A percentile compares a stretch with the other conserved stretches of the same genome.
Evolutionary conservation across 2,797 vertebrate genomes (phyloP).

Genomic region (Fundulus diaphanus): DNA sequence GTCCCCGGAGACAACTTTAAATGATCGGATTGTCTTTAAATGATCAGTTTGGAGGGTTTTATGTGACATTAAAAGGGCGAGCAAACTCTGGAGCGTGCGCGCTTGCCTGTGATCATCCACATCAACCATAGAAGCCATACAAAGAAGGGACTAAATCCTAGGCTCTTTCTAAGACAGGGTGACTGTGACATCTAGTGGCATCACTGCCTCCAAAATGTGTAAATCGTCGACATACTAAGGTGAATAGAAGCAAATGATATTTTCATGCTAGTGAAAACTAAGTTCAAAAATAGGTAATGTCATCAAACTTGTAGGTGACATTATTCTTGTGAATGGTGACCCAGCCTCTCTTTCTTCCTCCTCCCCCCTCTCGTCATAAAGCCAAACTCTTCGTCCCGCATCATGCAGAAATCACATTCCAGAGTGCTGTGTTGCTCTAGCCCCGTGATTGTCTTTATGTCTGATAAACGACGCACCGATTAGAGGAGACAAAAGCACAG

Average conservation of each 20-base stretch:
- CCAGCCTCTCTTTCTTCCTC: slow-evolving; percentile 37
- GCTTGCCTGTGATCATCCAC: slow-evolving; percentile 67
- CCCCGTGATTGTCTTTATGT: slow-evolving; percentile 63
- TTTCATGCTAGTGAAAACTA: slow-evolving; percentile 62
- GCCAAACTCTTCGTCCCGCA: slow-evolving; percentile 71
- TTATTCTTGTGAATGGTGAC: slow-evolving; percentile 59
- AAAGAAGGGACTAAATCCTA: slow-evolving; percentile 60
- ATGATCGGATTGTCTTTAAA: slow-evolving; percentile 62
- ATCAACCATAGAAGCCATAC: slow-evolving; percentile 71
- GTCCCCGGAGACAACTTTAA: slow-evolving; percentile 55
- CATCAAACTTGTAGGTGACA: slow-evolving; percentile 61
- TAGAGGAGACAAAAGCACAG: slow-evolving; percentile 67
- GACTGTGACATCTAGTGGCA: slow-evolving; percentile 56
- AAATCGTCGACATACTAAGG: slow-evolving; percentile 50
- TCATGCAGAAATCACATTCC: slow-evolving; percentile 77
- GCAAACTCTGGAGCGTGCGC: slow-evolving; percentile 71
- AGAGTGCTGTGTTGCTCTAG: slow-evolving; percentile 60
- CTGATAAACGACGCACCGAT: slow-evolving; percentile 62
- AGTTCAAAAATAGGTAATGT: slow-evolving; percentile 57
- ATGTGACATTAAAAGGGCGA: slow-evolving; percentile 74
- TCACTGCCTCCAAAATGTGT: slow-evolving; percentile 47
- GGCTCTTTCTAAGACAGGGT: slow-evolving; percentile 48
- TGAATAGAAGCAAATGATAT: slow-evolving; percentile 69
- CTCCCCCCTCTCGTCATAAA: slow-evolving; percentile 43
- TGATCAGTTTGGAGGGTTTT: slow-evolving; percentile 62